phyloP scores from a whole-genome alignment of 2,797 vertebrate species.

The Sphaeramia orbicularis region DNA sequence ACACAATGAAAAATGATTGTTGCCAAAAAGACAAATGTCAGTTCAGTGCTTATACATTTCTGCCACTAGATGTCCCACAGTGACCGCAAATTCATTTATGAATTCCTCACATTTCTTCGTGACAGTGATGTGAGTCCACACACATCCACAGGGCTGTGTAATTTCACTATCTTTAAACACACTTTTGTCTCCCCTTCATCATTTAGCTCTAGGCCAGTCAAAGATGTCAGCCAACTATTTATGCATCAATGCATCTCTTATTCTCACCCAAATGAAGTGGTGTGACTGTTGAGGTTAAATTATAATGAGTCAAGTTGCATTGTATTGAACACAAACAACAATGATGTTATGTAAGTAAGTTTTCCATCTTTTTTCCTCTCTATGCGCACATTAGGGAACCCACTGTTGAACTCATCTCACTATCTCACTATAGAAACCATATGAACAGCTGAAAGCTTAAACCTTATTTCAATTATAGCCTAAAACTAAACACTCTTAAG shows the following conservation, averaged over 20 bases:
- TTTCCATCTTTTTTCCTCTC: not conserved
- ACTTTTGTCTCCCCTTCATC: conserved; percentile 32
- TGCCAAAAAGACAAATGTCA: no score
- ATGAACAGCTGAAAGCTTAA: no score
- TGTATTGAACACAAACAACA: conserved; percentile 13
- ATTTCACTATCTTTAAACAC: conserved; percentile 50
- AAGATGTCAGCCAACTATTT: conserved; percentile 53
- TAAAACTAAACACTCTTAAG: no score
- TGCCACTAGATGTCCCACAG: conserved; percentile 77
- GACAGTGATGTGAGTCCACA: conserved; percentile 35
- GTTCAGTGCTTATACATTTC: not conserved
- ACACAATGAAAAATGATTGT: no score
- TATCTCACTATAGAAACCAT: no score
- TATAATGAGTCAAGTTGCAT: conserved; percentile 37
- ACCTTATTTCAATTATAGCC: no score
- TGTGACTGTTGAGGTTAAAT: conserved; percentile 25
- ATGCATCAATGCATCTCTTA: conserved; percentile 40
- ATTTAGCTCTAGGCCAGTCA: conserved; percentile 49
- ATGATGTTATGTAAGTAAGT: conserved; percentile 6
- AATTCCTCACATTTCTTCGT: not conserved
- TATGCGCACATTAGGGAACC: no score
- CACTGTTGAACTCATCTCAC: no score
- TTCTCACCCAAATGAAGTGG: conserved; percentile 57
- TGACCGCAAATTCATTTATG: conserved; percentile 30
- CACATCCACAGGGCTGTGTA: conserved; percentile 56